A percentile compares a stretch with the other conserved stretches of the same genome.
phyloP scores from a whole-genome alignment of 1,140 invertebrate species.

The Bombyx mori region DNA sequence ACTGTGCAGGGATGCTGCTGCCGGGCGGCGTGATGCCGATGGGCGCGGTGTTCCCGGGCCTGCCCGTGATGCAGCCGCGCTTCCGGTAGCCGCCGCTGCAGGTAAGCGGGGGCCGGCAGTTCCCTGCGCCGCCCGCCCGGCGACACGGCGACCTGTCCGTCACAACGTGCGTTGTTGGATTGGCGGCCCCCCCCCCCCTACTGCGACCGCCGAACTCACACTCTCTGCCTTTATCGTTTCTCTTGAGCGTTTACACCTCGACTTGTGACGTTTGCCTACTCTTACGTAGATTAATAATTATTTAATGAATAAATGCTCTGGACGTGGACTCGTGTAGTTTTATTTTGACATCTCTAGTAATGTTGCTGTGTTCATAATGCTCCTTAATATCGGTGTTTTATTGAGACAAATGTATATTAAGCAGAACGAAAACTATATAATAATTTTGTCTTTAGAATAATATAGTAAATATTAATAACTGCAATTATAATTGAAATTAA shows the following conservation, averaged over 20 bases:
- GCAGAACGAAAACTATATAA: too few relatives aligned
- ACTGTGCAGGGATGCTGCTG: conserved; percentile 59
- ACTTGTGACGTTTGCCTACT: conserved; percentile 68
- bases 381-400: too few relatives aligned
- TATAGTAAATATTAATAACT: too few relatives aligned
- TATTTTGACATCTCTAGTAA: conserved; percentile 7
- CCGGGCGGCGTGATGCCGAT: conserved; percentile 55
- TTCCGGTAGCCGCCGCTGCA: conserved; percentile 41
- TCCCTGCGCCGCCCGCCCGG: conserved; percentile 45
- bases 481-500: too few relatives aligned
- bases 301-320: conserved; percentile 69
- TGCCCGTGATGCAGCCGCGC: conserved; percentile 52
- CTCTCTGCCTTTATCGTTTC: conserved; percentile 54
- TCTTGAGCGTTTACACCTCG: conserved; percentile 59
- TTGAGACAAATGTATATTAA: too few relatives aligned
- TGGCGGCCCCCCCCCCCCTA: conserved; percentile 54
- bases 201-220: conserved; percentile 9
- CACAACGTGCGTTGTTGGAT: conserved; percentile 67
- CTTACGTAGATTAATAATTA: conserved; percentile 67
- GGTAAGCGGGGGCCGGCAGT: conserved; percentile 48
- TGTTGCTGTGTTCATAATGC: too few relatives aligned
- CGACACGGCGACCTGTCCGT: conserved; percentile 32
- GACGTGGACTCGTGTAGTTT: conserved; percentile 44
- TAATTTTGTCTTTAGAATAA: too few relatives aligned
- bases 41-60: conserved; percentile 39